phyloP scores from a whole-genome alignment of 2,888 invertebrate genomes.

The Rhogogaster chlorosoma region DNA sequence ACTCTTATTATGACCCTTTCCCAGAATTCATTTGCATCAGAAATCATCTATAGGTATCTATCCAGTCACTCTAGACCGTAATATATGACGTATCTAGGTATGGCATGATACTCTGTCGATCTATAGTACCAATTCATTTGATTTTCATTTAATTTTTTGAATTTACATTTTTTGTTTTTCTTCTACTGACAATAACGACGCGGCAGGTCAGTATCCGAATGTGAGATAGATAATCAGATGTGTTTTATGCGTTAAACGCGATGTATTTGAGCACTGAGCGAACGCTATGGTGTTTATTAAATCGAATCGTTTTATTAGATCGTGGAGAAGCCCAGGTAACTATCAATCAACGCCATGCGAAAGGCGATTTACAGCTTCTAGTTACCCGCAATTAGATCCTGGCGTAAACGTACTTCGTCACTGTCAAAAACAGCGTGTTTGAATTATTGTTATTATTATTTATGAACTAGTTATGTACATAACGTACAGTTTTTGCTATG shows the following conservation, averaged over 20 bases:
- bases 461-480: background rate
- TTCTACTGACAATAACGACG: background rate
- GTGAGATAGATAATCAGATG: background rate
- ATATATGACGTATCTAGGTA: background rate
- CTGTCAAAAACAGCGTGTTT: slow-evolving; percentile 12
- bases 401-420: slow-evolving; percentile 39
- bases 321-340: background rate
- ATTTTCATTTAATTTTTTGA: too few relatives aligned
- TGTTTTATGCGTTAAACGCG: background rate
- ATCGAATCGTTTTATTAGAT: slow-evolving; percentile 28
- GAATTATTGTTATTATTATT: background rate
- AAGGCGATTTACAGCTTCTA: slow-evolving; percentile 40
- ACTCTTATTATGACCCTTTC: background rate
- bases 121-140: background rate
- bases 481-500: background rate
- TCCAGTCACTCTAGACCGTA: background rate
- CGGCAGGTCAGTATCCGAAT: background rate
- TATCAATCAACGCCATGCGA: slow-evolving; percentile 37
- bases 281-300: slow-evolving; percentile 6
- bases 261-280: background rate
- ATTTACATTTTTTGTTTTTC: too few relatives aligned
- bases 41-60: background rate
- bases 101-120: background rate
- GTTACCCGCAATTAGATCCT: slow-evolving; percentile 38
- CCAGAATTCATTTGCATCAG: background rate